Conservation (phyloP, 2,888 invertebrate species). For the Aleiodes alternator region DNA sequence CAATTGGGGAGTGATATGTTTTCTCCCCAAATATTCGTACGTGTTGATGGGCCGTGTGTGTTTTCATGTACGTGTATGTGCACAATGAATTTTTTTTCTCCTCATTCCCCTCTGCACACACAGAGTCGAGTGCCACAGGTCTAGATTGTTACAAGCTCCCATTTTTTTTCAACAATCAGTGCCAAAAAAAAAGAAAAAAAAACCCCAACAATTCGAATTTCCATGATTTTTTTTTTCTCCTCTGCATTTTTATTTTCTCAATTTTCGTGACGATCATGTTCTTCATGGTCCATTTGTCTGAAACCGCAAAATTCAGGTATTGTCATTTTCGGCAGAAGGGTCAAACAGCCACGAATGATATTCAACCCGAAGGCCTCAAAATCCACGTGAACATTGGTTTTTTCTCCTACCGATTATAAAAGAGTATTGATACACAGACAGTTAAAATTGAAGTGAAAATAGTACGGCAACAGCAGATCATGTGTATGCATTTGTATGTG, state of each 20-base stretch:
- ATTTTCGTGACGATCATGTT: conserved; percentile 22
- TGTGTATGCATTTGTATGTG: no score
- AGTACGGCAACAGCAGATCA: not conserved
- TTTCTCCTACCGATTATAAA: conserved; percentile 4
- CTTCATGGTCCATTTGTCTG: conserved; percentile 29
- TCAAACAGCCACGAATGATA: not conserved
- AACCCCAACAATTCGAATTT: conserved; percentile 5
- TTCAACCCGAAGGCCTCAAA: not conserved
- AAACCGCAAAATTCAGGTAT: conserved; percentile 25
- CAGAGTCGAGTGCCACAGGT: conserved; percentile 13
- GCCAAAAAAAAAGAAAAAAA: conserved; percentile 10
- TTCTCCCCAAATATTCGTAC: conserved; percentile 21
- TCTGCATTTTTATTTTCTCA: not conserved
- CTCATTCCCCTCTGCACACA: not conserved
- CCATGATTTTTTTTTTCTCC: not conserved
- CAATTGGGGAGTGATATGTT: conserved; percentile 27
- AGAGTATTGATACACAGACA: conserved; percentile 9
- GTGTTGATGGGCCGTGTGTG: not conserved
- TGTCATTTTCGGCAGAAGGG: not conserved
- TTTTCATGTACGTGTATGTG: conserved; percentile 1
- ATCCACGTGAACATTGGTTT: conserved; percentile 18
- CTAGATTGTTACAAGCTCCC: not conserved
- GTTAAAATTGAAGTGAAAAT: conserved; percentile 34
- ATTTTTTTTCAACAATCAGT: conserved; percentile 16
- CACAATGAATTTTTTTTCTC: conserved; percentile 3